Percentiles rank a stretch among this genome's conserved stretches.
Evolutionary conservation across 1,140 invertebrate genomes (phyloP).

Genomic region (Leptinotarsa undecemlineata): DNA sequence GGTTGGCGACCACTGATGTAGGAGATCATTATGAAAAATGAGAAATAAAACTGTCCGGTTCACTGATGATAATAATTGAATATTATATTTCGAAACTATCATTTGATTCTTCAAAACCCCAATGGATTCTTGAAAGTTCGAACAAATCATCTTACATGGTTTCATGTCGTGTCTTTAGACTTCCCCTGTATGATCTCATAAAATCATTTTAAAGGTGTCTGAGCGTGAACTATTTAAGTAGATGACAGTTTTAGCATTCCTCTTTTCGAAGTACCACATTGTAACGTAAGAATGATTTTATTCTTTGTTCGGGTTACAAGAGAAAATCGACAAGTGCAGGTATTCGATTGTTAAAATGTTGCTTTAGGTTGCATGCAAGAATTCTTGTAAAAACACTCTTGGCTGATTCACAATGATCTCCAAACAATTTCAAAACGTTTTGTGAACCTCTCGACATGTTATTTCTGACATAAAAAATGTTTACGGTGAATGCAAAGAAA

Average conservation of each 20-base stretch:
- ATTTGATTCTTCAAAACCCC: no score
- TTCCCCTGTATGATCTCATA: background rate
- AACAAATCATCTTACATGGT: no score
- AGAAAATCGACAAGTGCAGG: conserved; percentile 7
- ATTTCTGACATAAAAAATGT: conserved; percentile 8
- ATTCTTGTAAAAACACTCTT: conserved; percentile 4
- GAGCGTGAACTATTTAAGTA: conserved; percentile 6
- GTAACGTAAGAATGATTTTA: background rate
- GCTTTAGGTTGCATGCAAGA: conserved; percentile 1
- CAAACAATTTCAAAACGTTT: conserved; percentile 2
- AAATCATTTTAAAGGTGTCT: background rate
- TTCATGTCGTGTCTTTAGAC: background rate
- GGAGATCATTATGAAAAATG: no score
- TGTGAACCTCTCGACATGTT: background rate
- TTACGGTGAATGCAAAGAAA: background rate
- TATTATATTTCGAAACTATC: no score
- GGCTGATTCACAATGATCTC: background rate
- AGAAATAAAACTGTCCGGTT: no score
- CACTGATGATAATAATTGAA: no score
- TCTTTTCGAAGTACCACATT: background rate
- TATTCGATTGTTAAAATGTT: conserved; percentile 8
- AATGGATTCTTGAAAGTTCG: no score
- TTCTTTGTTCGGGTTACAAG: conserved; percentile 5
- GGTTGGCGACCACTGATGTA: no score
- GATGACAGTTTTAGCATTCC: background rate